Evolutionary conservation across 2,888 invertebrate genomes (phyloP).

Genomic region (Agrochola macilenta): DNA sequence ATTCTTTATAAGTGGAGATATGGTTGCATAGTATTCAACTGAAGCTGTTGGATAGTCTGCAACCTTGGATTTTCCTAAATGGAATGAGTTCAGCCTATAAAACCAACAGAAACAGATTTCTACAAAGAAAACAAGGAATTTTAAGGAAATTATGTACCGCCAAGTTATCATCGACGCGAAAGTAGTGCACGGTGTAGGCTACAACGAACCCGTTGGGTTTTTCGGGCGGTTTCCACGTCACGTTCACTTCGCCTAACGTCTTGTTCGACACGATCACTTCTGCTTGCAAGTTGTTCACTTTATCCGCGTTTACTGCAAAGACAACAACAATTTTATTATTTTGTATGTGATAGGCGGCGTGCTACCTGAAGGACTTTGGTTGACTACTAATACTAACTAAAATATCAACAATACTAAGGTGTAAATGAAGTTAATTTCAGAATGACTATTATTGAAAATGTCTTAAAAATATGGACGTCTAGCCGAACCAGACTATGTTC

Average conservation of each 20-base stretch:
- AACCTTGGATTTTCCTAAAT: not conserved
- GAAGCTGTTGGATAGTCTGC: not conserved
- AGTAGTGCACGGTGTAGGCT: conserved; percentile 95
- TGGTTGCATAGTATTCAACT: not conserved
- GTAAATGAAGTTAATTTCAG: not conserved
- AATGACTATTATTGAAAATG: not conserved
- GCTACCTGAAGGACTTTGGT: not conserved
- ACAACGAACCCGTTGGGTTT: conserved; percentile 97
- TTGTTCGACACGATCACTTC: conserved; percentile 83
- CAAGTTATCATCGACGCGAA: conserved; percentile 90
- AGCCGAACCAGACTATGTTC: conserved; percentile 1
- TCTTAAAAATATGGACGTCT: not conserved
- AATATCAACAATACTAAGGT: not conserved
- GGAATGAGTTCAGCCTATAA: not conserved
- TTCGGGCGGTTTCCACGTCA: conserved; percentile 95
- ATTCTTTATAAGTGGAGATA: not conserved
- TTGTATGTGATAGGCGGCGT: not conserved
- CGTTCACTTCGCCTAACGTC: conserved; percentile 91
- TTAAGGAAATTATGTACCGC: conserved; percentile 70
- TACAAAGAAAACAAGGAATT: not conserved
- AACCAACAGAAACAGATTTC: not conserved
- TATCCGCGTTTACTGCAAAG: conserved; percentile 92
- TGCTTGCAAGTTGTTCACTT: conserved; percentile 89
- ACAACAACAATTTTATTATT: not conserved
- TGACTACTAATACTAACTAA: not conserved